These are phyloP conservation scores for Podilymbus podiceps DNA, from an alignment of 2,113 vertebrate species.

Conservation along the genomic window DNA sequence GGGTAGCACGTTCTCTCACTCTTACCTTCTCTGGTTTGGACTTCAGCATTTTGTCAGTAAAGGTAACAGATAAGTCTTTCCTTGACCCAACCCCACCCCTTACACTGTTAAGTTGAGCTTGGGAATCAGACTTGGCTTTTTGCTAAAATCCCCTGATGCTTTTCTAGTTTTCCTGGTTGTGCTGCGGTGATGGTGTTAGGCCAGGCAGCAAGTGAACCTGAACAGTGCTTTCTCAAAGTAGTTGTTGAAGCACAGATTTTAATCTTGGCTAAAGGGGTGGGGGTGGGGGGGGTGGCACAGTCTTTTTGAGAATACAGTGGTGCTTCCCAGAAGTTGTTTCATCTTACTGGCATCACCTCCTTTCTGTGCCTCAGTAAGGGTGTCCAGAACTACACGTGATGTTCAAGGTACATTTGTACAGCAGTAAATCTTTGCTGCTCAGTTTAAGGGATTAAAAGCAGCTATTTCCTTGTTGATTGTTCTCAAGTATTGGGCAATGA, in stretches of 20 bases:
- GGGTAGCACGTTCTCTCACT: background rate
- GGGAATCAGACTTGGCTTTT: background rate
- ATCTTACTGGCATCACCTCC: background rate
- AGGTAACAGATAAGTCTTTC: background rate
- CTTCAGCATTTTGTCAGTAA: background rate
- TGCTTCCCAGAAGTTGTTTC: background rate
- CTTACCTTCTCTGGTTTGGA: background rate
- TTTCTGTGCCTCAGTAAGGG: background rate
- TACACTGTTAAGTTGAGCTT: background rate
- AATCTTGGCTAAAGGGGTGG: background rate
- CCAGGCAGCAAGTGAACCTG: background rate
- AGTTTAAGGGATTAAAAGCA: background rate
- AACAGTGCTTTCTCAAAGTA: background rate
- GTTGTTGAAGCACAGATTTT: background rate
- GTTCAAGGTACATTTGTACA: background rate
- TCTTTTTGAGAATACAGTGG: background rate
- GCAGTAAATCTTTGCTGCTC: background rate
- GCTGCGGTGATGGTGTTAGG: background rate
- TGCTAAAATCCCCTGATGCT: background rate
- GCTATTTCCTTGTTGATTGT: background rate
- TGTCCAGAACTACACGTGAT: background rate
- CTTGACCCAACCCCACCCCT: background rate
- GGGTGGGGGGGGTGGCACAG: background rate
- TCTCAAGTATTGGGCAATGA: background rate
- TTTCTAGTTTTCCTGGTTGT: background rate